Base-by-base conservation (phyloP, 2,113 vertebrate species). In the Opisthocomus hoazin region DNA sequence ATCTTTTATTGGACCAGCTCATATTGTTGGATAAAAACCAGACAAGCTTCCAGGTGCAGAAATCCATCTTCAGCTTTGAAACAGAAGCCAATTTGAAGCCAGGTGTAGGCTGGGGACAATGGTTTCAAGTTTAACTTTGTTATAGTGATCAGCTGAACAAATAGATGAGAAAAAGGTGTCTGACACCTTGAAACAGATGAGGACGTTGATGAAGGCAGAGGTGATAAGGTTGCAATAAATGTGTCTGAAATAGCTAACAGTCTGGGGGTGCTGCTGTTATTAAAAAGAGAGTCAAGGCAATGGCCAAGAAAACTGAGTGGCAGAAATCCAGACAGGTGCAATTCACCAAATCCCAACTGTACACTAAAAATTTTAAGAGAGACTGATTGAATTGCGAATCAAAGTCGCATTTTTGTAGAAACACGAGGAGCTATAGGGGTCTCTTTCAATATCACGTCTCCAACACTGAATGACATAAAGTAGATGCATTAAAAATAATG, bases 81-180 rank as follows among this genome's bases (percentile, higher is more conserved):
- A 76, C 15, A 84, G 57, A 89, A 89, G 60, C 29, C 56, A 86
- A 66, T 93, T 90, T 87, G 63, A 63, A 90, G 68, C 43, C 39
- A 71, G 61, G 5, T 27, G 19, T 39, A 68, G 48, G 30, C 86
- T 77, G 20, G 29, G 43, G 60, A 94, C 83, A 81, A 51, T 78
- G 78, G 86, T 50, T 90, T 88, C 39, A 61, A 63, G 36, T 79
- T 95, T 90, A 90, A 92, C 66, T 93, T 92, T n/a, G 46, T 92
- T 93, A 66, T 8, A 37, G 29, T 21, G 63, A 63, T 74, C 51
- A 70, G 68, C 0, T 90, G 63, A 74, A 78, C 23, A 78, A 89
- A 87, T 36, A 50, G 60, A 74, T 77, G 26, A 73, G 54, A 76
- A 74, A 70, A 84, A 74, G 41, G 20, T 77, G n/a, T 74, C 68